Evolutionary conservation across 2,888 invertebrate genomes (phyloP).

Genomic region (Meganola albula): DNA sequence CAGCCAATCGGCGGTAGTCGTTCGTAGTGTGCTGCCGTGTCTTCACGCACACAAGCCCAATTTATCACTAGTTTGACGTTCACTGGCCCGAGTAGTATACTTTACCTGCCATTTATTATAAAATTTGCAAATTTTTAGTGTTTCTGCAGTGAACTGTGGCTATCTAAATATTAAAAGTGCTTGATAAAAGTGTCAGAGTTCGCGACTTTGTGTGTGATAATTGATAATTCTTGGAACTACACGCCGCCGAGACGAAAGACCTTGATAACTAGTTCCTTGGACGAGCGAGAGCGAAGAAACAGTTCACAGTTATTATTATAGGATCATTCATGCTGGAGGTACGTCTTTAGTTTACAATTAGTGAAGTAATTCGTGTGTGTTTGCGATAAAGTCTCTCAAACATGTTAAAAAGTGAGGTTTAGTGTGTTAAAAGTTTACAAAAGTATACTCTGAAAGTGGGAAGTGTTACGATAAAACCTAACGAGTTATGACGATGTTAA

Average conservation of each 20-base stretch:
- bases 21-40: conserved; percentile 48
- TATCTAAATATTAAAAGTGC: not conserved
- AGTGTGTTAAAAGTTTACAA: conserved; percentile 52
- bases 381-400: conserved; percentile 33
- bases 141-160: not conserved
- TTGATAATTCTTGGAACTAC: conserved; percentile 70
- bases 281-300: conserved; percentile 65
- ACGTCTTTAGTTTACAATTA: conserved; percentile 71
- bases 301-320: conserved; percentile 63
- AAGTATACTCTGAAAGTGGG: conserved; percentile 43
- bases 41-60: conserved; percentile 38
- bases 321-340: conserved; percentile 77
- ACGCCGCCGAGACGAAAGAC: conserved; percentile 70
- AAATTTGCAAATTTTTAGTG: conserved; percentile 21
- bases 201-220: conserved; percentile 58
- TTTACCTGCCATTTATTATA: conserved; percentile 29
- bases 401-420: conserved; percentile 51
- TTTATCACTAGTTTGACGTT: conserved; percentile 50
- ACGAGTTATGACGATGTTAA: conserved; percentile 56
- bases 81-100: conserved; percentile 37
- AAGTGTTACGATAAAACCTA: conserved; percentile 47
- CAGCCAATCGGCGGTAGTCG: conserved; percentile 52
- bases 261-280: conserved; percentile 78
- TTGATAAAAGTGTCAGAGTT: conserved; percentile 38
- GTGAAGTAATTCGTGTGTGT: conserved; percentile 57